These are phyloP conservation scores for Notodonta dromedarius DNA, from an alignment of 2,888 invertebrate species.

Conservation along the genomic window DNA sequence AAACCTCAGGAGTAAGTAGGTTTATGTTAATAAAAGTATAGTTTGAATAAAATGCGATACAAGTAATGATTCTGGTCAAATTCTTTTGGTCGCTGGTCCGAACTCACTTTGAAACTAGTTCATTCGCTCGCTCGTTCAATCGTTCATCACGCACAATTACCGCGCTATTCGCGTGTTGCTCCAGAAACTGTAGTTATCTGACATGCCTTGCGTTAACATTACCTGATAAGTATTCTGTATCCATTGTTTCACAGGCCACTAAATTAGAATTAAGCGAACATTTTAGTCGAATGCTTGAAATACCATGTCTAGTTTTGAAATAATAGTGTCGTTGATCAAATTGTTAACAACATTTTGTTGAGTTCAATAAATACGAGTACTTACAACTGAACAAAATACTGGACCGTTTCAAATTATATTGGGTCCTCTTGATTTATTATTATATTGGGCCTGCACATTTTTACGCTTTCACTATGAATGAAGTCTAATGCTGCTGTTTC, in stretches of 20 bases:
- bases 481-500: too few relatives aligned
- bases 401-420: neutral
- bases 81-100: too few relatives aligned
- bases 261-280: constrained; percentile 25
- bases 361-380: neutral
- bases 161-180: neutral
- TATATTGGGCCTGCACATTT: too few relatives aligned
- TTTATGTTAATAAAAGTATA: too few relatives aligned
- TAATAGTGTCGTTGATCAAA: constrained; percentile 15
- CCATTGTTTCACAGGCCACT: constrained; percentile 26
- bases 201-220: neutral
- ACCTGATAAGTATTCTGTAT: neutral
- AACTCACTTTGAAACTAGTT: neutral
- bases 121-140: neutral
- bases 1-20: too few relatives aligned
- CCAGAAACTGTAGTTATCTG: neutral
- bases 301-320: constrained; percentile 20
- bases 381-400: neutral
- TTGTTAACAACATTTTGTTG: constrained; percentile 1
- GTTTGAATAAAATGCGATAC: too few relatives aligned
- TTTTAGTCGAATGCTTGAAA: constrained; percentile 18
- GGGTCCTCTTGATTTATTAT: too few relatives aligned
- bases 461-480: too few relatives aligned
- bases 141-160: neutral
- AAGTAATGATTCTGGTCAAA: too few relatives aligned